These are phyloP conservation scores for Axis porcinus DNA, from an alignment of 2,113 vertebrate genomes.

Conservation along the genomic window DNA sequence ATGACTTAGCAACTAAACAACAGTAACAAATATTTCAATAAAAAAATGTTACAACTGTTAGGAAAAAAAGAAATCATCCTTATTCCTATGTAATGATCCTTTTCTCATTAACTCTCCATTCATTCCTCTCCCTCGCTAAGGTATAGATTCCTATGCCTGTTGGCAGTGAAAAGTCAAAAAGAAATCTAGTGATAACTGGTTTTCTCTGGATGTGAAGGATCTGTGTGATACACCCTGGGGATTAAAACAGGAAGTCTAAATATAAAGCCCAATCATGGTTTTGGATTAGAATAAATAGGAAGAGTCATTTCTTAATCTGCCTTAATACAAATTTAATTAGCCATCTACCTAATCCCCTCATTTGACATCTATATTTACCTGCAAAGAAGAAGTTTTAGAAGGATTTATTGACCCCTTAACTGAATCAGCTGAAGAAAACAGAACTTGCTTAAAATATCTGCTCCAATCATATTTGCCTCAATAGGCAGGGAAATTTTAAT, in stretches of 20 bases:
- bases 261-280: conserved; percentile 31
- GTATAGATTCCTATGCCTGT: not conserved
- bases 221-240: not conserved
- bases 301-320: conserved; percentile 41
- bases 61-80: not conserved
- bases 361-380: conserved; percentile 40
- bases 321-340: conserved; percentile 60
- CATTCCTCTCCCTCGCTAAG: not conserved
- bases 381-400: conserved; percentile 34
- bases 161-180: not conserved
- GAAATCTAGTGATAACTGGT: conserved; percentile 17
- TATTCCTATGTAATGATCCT: not conserved
- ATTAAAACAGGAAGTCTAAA: conserved; percentile 66
- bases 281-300: conserved; percentile 26
- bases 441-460: conserved; percentile 36
- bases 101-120: not conserved
- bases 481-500: conserved; percentile 17
- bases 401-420: conserved; percentile 20
- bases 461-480: not conserved
- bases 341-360: not conserved
- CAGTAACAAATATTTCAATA: not conserved
- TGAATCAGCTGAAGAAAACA: not conserved
- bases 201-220: conserved; percentile 28
- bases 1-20: not conserved
- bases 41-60: not conserved